Evolutionary conservation across 2,113 vertebrate genomes (phyloP).

Genomic region (Rhinopomastus cyanomelas): DNA sequence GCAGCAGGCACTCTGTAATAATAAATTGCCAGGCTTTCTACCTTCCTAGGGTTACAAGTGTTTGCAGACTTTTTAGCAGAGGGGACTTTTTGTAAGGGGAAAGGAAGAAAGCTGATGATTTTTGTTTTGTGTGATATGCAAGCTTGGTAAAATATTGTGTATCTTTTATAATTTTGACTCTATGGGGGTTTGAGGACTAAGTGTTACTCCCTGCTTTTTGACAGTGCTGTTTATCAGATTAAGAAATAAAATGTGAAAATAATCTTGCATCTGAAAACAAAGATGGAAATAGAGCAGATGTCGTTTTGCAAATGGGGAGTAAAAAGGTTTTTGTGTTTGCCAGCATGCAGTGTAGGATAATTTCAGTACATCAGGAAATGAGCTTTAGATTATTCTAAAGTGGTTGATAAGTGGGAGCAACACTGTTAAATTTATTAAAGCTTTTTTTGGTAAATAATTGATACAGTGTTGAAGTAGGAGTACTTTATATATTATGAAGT

Average conservation of each 20-base stretch:
- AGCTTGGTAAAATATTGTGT: slow-evolving; percentile 6
- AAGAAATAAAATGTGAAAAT: slow-evolving; percentile 68
- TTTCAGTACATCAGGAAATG: slow-evolving; percentile 59
- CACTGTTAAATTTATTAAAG: slow-evolving; percentile 66
- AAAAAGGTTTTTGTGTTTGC: slow-evolving; percentile 61
- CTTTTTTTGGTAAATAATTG: slow-evolving; percentile 61
- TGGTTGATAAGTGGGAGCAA: slow-evolving; percentile 47
- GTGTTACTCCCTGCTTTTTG: slow-evolving; percentile 19
- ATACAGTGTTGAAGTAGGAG: slow-evolving; percentile 31
- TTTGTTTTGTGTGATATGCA: neutral
- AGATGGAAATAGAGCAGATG: slow-evolving; percentile 68
- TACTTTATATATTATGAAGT: slow-evolving; percentile 29
- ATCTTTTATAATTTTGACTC: slow-evolving; percentile 38
- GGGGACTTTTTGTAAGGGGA: neutral
- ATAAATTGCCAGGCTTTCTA: neutral
- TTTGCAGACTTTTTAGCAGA: neutral
- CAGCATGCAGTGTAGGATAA: slow-evolving; percentile 57
- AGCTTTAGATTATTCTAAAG: slow-evolving; percentile 66
- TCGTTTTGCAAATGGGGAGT: slow-evolving; percentile 61
- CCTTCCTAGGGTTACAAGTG: neutral
- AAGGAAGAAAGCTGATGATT: neutral
- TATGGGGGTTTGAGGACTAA: neutral
- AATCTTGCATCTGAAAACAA: slow-evolving; percentile 62
- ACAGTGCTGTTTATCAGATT: slow-evolving; percentile 53
- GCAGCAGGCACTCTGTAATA: neutral